Evolutionary conservation across 2,888 invertebrate species (phyloP).

Genomic region (Stegophylla sp.): DNA sequence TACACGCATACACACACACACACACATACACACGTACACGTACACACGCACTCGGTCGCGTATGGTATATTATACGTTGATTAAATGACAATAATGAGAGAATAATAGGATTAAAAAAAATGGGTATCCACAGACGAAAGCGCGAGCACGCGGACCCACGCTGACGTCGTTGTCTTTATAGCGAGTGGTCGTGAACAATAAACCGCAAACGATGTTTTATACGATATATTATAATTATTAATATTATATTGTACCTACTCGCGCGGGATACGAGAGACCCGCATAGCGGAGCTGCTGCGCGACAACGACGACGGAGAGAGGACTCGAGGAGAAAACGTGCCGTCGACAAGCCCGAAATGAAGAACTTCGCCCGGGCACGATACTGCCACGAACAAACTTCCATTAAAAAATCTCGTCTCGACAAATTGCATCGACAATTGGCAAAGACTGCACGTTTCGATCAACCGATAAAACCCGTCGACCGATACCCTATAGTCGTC

Average conservation of each 20-base stretch:
- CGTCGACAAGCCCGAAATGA: not conserved
- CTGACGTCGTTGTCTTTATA: slow-evolving; percentile 57
- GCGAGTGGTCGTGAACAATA: slow-evolving; percentile 41
- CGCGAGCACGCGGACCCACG: slow-evolving; percentile 44
- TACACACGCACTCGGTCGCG: not conserved
- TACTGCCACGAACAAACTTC: no score
- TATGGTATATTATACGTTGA: slow-evolving; percentile 42
- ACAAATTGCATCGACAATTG: no score
- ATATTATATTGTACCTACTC: no score
- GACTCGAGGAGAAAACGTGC: not conserved
- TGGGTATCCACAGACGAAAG: slow-evolving; percentile 29
- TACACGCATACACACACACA: slow-evolving; percentile 8
- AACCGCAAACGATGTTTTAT: slow-evolving; percentile 42
- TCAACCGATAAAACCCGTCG: no score
- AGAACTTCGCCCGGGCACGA: no score
- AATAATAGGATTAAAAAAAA: slow-evolving; percentile 59
- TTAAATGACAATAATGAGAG: slow-evolving; percentile 59
- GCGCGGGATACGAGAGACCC: no score
- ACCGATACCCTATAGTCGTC: no score
- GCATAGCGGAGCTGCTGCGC: no score
- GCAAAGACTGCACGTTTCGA: no score
- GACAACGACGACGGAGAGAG: no score
- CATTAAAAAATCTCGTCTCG: no score
- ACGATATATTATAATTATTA: no score
- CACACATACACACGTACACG: slow-evolving; percentile 8